Base-by-base conservation (phyloP, 2,888 invertebrate genomes). In the Drosophila kambysellisi region DNA sequence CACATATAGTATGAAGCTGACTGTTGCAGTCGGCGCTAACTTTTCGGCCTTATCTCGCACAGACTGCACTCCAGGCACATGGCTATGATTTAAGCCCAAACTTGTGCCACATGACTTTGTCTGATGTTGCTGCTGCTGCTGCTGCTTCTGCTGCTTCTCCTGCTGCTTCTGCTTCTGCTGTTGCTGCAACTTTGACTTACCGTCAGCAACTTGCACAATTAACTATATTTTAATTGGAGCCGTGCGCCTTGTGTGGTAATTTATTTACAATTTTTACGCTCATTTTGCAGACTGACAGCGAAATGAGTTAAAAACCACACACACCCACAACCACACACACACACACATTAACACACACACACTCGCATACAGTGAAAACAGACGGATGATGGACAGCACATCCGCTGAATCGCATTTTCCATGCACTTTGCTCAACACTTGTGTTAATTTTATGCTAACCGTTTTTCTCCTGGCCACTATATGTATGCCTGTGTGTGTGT, bases 361-460 rank as follows among this genome's bases (percentile, higher is more conserved):
- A 64, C 32, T 15, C 46, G 65, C 39, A 50, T 56, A 68, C 54
- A 69, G 67, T 69, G 62, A 41, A 58, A 62, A 48, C 68, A 63
- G 33, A 60, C 59, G 60, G 58, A 53, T 71, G 88, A 79, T 60
- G 71, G 72, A 74, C 82, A 74, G 32, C 70, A 63, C 50, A 54
- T 50, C 59, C 48, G 54, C 37, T 68, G 68, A 67, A 82, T 74
- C 75, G 74, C 90, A 90, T 90, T 82, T 80, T 64, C 70, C 77
- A 90, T 90, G 88, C 91, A 82, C 91, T 90, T 90, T 90, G 88
- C 79, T 83, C 81, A 83, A 90, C 90, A 91, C 91, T 91, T 90
- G 70, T 82, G 89, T 88, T 90, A 79, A 90, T 89, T 90, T 90
- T 75, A 77, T 81, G 81, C 80, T 77, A 71, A 73, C 41, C 72